Evolutionary conservation across 2,797 vertebrate species (phyloP).

Genomic region (Sebastes matsubarae): DNA sequence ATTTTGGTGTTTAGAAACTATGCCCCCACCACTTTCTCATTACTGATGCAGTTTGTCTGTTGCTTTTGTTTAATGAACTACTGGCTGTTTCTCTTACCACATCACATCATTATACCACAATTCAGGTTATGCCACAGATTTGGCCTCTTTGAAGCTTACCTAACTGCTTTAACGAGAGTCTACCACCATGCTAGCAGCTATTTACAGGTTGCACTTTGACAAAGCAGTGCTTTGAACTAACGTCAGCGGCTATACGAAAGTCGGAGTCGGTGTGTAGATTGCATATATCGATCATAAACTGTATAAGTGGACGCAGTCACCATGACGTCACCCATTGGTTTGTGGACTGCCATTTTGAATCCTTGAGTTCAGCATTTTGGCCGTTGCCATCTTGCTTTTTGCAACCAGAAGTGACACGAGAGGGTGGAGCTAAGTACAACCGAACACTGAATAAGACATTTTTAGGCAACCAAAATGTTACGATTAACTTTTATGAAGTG

Average conservation of each 20-base stretch:
- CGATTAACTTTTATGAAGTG: too few species aligned
- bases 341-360: too few species aligned
- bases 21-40: background rate
- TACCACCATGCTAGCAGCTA: background rate
- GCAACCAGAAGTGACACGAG: too few species aligned
- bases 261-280: background rate
- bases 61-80: background rate
- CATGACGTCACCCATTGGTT: too few species aligned
- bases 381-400: too few species aligned
- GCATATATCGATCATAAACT: background rate
- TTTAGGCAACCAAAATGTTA: too few species aligned
- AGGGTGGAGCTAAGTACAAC: too few species aligned
- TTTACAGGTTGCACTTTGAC: background rate
- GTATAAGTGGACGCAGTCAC: too few species aligned
- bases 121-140: background rate
- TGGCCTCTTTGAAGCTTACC: background rate
- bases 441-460: too few species aligned
- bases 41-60: background rate
- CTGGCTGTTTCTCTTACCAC: background rate
- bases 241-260: background rate
- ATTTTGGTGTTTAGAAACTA: background rate
- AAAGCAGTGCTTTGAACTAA: background rate
- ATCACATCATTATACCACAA: background rate
- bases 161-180: background rate
- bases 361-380: too few species aligned